Evolutionary conservation across 1,140 invertebrate species (phyloP), one percentile per base, ranked within the genome.

Genomic region (Cyclargus thomasi): DNA sequence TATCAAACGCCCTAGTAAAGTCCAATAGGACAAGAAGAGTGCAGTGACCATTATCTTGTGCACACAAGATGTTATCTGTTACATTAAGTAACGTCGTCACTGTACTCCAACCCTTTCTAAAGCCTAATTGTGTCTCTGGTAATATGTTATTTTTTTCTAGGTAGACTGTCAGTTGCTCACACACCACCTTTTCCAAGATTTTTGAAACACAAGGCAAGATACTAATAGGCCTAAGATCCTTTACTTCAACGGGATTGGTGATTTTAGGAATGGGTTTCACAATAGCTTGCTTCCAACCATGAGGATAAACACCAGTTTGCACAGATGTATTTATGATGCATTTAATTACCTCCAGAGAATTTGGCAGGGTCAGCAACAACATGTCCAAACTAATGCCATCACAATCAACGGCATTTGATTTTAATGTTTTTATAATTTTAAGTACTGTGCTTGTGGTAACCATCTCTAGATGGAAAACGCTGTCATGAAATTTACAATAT

Each of bases 171-270:
- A 73, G 17, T 17, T 70, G 69, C 21, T 57, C n/a, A 55, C 67
- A 68, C 16, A 70, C 68, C 7, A 57, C 62, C 63, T 71, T 74
- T 29, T 74, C 70, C 8, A 71, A 29, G 14, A 71, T 36, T 39
- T 74, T 71, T 10, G 73, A 71, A 10, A 74, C 8, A 47, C 62
- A 71, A 0, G 74, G 74, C 0, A 76, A 29, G 20, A 76, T 73
- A 59, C 70, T 74, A 18, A 74, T 74, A 1, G 72, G 72, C 53
- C 75, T 63, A 2, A 77, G 63, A 53, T 77, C 75, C 57, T 74
- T 71, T 0, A 71, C 20, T 21, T 68, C 64, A 4, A n/a, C 11
- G 7, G 69, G 67, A 29, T 68, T 65, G 5, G 20, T 11, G 4
- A 23, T 29, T 66, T 76, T 76, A 35, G 74, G 69, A 10, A 76